A percentile compares a stretch with the other conserved stretches of the same genome.
These are phyloP conservation scores for Calameuta idolon DNA, from an alignment of 2,888 invertebrate genomes.

Conservation along the genomic window DNA sequence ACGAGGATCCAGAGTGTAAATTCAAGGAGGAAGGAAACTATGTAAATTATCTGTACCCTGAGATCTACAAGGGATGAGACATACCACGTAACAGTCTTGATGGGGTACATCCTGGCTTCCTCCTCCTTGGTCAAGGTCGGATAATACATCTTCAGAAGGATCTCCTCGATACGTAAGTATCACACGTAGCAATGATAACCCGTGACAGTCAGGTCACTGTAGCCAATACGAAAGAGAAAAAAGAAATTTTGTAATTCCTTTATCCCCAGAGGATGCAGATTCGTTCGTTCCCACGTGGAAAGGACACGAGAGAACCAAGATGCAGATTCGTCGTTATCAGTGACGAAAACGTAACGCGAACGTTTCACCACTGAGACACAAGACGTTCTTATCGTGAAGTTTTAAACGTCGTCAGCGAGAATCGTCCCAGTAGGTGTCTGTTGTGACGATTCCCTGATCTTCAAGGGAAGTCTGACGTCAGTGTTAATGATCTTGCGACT, in stretches of 20 bases:
- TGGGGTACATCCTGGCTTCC: conserved; percentile 59
- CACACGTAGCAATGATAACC: background rate
- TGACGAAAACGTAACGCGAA: background rate
- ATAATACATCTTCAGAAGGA: conserved; percentile 51
- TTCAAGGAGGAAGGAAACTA: background rate
- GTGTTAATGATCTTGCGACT: background rate
- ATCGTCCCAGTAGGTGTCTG: background rate
- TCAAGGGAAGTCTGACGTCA: background rate
- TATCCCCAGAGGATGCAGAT: background rate
- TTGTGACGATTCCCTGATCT: background rate
- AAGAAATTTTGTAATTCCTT: background rate
- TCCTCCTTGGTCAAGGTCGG: conserved; percentile 55
- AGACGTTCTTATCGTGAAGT: background rate
- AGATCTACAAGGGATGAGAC: conserved; percentile 25
- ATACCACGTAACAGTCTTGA: conserved; percentile 60
- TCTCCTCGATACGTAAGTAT: background rate
- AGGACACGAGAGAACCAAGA: background rate
- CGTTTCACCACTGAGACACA: background rate
- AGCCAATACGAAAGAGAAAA: background rate
- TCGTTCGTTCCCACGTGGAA: background rate
- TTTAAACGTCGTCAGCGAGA: background rate
- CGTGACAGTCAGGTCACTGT: background rate
- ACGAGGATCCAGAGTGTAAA: background rate
- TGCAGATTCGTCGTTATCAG: background rate
- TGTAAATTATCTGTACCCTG: background rate